Base-by-base conservation (phyloP, 2,113 vertebrate genomes). In the Isichthys henryi region DNA sequence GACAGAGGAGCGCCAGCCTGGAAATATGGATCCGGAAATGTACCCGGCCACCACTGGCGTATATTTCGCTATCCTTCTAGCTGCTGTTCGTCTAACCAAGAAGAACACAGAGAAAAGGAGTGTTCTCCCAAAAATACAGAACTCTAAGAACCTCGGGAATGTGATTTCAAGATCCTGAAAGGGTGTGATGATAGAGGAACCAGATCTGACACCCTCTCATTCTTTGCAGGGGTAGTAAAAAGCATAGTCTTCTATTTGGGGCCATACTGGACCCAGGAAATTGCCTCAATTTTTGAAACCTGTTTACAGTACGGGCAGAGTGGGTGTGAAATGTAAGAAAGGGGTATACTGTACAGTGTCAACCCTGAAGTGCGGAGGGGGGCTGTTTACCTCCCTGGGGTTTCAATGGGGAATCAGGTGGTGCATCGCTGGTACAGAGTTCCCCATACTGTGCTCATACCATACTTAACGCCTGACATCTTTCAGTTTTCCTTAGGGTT, bases 11-110 rank as follows among this genome's bases (percentile, higher is more conserved):
- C 88, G 93, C 95, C 49, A 96, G 96, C 84, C 94, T 96, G 82
- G 96, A 96, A 92, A 93, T 96, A 19, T 96, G 95, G 94, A 95
- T 94, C 84, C 93, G 95, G 48, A 91, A 94, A 94, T 96, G 95
- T 90, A 96, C 96, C 92, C 96, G 95, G 92, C 95, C 95, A 88
- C 95, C 95, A 93, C 96, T 96, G 92, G 95, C 95, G 92, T 96
- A 96, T 5, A 95, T 96, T 88, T 96, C 96, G 52, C 93, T 96
- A 85, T 96, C 95, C 89, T 93, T 96, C 90, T 96, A 91, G 95
- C 52, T 86, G 56, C 8, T 19, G 3, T 21, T 46, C 21, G 23
- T 21, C 2, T 2, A 1, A 15, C 3, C n/a, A 52, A 82, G 45
- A 13, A 13, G 13, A 39, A 35, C 3, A 31, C 77, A 1, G 35